Base-by-base conservation (phyloP, 2,888 invertebrate species). In the Lobophora halterata region DNA sequence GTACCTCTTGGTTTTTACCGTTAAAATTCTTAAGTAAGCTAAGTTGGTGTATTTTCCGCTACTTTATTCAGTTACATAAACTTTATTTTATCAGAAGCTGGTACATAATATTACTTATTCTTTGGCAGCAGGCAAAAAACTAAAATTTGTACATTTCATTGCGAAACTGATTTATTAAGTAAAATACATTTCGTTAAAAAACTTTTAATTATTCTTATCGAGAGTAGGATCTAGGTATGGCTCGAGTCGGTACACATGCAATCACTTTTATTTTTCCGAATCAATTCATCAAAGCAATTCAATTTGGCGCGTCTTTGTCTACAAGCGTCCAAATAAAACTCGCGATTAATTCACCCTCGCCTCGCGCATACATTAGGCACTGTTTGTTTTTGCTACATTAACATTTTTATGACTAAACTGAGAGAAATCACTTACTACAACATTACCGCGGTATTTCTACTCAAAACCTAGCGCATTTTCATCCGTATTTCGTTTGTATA, bases 401-500 rank as follows among this genome's bases (percentile, higher is more conserved):
- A 85, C 86, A 87, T 86, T 87, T 87, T 87, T 87, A 87, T 86
- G 79, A 81, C 82, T 80, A 75, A 75, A 79, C 78, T 74, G 71
- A 79, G 77, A 79, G 74, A 70, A 81, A 82, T 80, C 80, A 76
- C 79, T 81, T 77, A 76, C 66, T 76, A 61, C 56, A 65, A 64
- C 65, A 58, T 66, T 58, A 55, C 68, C 56, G 65, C 58, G 58
- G 52, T 61, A 23, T 17, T 18, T 18, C 5, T 14, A 8, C 14
- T 1, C n/a, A 21, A 47, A 45, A 49, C 40, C 16, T 46, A n/a
- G n/a, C n/a, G n/a, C n/a, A n/a, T n/a, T 16, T 28, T 11, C 18
- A 29, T 4, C 7, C 5, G 14, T 25, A 39, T 58, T 46, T 21
- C 2, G 0, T 14, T 3, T 25, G 0, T 1, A 30, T 52, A 65